phyloP scores from a whole-genome alignment of 2,888 invertebrate genomes.

The Chrysomela aeneicollis region DNA sequence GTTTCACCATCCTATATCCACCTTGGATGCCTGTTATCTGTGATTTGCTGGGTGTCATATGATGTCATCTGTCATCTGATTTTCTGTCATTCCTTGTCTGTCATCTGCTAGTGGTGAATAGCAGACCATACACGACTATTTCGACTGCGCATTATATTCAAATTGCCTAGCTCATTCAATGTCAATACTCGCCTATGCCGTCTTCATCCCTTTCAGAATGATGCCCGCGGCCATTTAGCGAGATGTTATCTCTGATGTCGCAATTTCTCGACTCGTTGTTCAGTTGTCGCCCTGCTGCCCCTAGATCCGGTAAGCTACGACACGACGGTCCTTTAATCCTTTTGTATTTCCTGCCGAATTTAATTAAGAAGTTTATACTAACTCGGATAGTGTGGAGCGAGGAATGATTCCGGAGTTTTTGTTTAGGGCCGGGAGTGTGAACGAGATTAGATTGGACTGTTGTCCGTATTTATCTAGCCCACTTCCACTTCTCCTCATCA shows the following conservation, averaged over 20 bases:
- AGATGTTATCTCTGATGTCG: conserved; percentile 62
- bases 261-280: conserved; percentile 62
- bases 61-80: too few species aligned
- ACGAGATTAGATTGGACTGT: neutral
- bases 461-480: neutral
- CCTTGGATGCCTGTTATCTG: too few species aligned
- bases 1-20: too few species aligned
- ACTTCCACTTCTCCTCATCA: neutral
- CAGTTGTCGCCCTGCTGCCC: conserved; percentile 54
- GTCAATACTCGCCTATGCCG: conserved; percentile 57
- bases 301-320: conserved; percentile 38
- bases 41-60: too few species aligned
- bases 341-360: conserved; percentile 48
- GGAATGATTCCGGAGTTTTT: neutral
- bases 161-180: too few species aligned
- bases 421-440: neutral
- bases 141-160: too few species aligned
- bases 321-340: conserved; percentile 39
- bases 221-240: conserved; percentile 60
- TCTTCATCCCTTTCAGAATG: conserved; percentile 57
- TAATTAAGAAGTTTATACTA: conserved; percentile 52
- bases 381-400: neutral
- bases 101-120: too few species aligned
- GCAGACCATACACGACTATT: too few species aligned
- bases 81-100: too few species aligned